Conservation (phyloP, 2,888 invertebrate species). For the Hyposoter dolosus region DNA sequence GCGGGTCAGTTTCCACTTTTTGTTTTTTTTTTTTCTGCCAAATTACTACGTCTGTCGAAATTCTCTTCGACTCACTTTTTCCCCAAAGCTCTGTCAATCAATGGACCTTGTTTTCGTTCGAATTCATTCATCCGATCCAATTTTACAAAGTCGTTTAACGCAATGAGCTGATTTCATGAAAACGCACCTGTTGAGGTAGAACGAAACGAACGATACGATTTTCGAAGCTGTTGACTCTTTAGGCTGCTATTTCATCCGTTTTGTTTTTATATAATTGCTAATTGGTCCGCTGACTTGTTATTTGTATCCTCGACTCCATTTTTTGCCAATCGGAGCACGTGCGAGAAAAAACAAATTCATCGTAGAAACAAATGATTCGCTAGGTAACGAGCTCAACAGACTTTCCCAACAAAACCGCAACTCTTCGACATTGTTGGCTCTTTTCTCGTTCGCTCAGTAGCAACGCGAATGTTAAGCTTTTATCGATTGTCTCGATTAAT, state of each 20-base stretch:
- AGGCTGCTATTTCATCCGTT: neutral
- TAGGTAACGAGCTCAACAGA: neutral
- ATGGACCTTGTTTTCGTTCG: neutral
- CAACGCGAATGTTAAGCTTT: slow-evolving; percentile 1
- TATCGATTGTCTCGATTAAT: slow-evolving; percentile 54
- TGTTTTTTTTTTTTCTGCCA: neutral
- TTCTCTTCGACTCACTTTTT: neutral
- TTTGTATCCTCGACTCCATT: neutral
- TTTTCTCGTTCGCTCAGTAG: slow-evolving; percentile 8
- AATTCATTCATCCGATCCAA: neutral
- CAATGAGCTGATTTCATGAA: neutral
- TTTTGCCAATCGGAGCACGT: neutral
- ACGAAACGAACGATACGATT: neutral
- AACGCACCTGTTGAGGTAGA: neutral
- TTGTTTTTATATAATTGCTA: neutral
- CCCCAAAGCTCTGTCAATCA: neutral
- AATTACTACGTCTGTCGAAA: neutral
- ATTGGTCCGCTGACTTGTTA: neutral
- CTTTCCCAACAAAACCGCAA: neutral
- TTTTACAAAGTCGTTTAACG: neutral
- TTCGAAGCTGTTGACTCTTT: neutral
- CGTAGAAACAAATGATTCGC: neutral
- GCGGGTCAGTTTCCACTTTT: slow-evolving; percentile 72
- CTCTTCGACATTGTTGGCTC: slow-evolving; percentile 4
- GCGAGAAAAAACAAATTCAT: neutral